phyloP scores from a whole-genome alignment of 2,888 invertebrate genomes.

The Trissonchulus sp. region DNA sequence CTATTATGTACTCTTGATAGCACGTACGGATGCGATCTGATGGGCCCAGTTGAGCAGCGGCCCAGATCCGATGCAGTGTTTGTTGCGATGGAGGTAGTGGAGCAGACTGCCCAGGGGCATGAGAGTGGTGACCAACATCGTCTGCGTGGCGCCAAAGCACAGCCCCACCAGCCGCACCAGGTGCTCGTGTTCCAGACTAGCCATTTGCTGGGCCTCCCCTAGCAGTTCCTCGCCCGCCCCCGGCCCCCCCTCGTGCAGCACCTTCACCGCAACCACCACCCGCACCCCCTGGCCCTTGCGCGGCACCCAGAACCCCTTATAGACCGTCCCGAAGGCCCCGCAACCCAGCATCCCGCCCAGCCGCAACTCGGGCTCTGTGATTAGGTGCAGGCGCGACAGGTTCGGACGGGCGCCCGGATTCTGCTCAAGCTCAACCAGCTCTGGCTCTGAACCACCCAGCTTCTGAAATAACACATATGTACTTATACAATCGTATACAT shows the following conservation, averaged over 20 bases:
- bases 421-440: not conserved
- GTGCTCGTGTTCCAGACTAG: conserved; percentile 88
- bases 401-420: conserved; percentile 67
- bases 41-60: conserved; percentile 92
- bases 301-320: conserved; percentile 87
- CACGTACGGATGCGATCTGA: conserved; percentile 71
- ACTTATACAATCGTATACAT: too few relatives aligned
- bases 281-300: conserved; percentile 61
- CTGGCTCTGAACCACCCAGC: not conserved
- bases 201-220: conserved; percentile 72
- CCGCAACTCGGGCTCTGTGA: conserved; percentile 85
- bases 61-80: conserved; percentile 87
- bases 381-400: conserved; percentile 78
- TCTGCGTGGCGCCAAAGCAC: conserved; percentile 83
- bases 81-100: conserved; percentile 84
- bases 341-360: conserved; percentile 85
- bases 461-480: not conserved
- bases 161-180: conserved; percentile 83
- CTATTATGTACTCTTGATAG: too few relatives aligned
- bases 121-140: conserved; percentile 94
- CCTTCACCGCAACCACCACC: conserved; percentile 96
- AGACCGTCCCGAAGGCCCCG: conserved; percentile 93
- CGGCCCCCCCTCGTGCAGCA: conserved; percentile 70
- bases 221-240: conserved; percentile 83
- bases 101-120: conserved; percentile 94